phyloP scores from a whole-genome alignment of 2,888 invertebrate species.

The Mythimna pallens region DNA sequence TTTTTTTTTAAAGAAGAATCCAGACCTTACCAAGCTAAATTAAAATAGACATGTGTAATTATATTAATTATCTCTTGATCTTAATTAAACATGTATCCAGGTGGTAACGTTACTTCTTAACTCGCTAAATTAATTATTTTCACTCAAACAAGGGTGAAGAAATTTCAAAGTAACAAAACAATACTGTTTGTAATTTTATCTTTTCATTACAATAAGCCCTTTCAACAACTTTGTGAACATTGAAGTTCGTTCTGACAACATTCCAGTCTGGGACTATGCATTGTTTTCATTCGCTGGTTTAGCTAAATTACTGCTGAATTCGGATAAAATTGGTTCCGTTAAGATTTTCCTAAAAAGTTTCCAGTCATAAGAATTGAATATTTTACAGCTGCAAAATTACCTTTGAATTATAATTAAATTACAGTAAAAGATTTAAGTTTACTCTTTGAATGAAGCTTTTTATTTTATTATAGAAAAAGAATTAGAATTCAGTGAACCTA shows the following conservation, averaged over 20 bases:
- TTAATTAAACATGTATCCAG: conserved; percentile 4
- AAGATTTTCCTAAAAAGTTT: conserved; percentile 15
- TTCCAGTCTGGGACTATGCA: conserved; percentile 29
- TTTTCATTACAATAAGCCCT: conserved; percentile 56
- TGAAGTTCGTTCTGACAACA: conserved; percentile 36
- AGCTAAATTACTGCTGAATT: conserved; percentile 28
- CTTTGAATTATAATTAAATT: background rate
- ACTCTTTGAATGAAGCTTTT: background rate
- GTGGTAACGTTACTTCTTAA: conserved; percentile 20
- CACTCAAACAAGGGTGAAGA: conserved; percentile 27
- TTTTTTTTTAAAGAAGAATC: too few relatives aligned
- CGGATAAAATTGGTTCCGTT: conserved; percentile 9
- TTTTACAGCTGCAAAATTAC: conserved; percentile 17
- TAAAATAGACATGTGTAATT: conserved; percentile 6
- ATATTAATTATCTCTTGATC: conserved; percentile 12
- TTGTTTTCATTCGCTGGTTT: conserved; percentile 51
- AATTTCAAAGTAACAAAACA: conserved; percentile 48
- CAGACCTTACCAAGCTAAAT: background rate
- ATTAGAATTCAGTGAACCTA: background rate
- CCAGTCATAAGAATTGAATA: background rate
- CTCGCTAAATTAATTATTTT: conserved; percentile 52
- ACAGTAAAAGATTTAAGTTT: background rate
- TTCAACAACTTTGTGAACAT: conserved; percentile 51
- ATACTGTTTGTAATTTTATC: conserved; percentile 52
- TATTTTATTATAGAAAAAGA: background rate